A percentile compares a stretch with the other conserved stretches of the same genome.
Conservation (phyloP, 1,140 invertebrate genomes). For the Oncopodura yosiiana region DNA sequence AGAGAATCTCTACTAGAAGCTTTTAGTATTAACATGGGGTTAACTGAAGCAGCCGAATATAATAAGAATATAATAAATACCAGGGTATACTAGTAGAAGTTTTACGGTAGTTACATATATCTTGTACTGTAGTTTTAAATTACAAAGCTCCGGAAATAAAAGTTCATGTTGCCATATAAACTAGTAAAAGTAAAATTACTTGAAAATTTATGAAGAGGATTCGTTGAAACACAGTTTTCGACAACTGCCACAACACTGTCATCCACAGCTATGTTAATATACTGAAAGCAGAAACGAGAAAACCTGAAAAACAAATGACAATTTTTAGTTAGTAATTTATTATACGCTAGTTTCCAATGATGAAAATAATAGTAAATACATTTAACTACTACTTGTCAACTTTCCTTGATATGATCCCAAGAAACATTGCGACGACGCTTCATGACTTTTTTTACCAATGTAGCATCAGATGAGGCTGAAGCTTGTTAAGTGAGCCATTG, state of each 20-base stretch:
- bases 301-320: constrained; percentile 11
- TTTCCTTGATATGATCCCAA: background rate
- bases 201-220: constrained; percentile 13
- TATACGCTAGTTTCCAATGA: background rate
- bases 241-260: constrained; percentile 30
- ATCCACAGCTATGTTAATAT: constrained; percentile 30
- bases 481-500: background rate
- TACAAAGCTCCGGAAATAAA: background rate
- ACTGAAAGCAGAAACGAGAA: constrained; percentile 32
- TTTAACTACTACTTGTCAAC: background rate
- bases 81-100: background rate
- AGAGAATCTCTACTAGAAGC: no score
- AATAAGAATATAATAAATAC: background rate
- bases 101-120: background rate
- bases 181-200: no score
- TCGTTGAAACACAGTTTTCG: constrained; percentile 30
- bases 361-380: no score
- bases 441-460: background rate
- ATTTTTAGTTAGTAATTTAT: background rate
- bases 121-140: background rate
- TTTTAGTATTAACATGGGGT: background rate
- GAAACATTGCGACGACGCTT: background rate
- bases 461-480: background rate
- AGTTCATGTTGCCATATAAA: no score
- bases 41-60: background rate